Evolutionary conservation across 2,797 vertebrate genomes (phyloP), one percentile per base, ranked within the genome.

Genomic region (Alcedo atthis): DNA sequence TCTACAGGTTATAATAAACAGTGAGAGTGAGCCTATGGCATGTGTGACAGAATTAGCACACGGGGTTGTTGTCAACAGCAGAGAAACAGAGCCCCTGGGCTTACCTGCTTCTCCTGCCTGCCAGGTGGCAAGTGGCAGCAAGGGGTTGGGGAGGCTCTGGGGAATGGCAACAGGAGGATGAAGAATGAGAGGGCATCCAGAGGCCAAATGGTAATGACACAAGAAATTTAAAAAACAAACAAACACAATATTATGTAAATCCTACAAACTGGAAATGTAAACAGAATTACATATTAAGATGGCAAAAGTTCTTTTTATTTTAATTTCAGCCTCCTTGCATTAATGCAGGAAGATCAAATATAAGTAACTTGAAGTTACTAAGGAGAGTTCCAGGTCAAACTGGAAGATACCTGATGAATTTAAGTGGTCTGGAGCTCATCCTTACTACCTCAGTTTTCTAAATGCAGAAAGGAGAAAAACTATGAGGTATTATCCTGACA

Each of bases 1-100:
- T 53, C 51, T 73, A 22, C 45, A 64, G 37, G 74, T 86, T 95
- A 81, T 94, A 94, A 88, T 79, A 88, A 84, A 57, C 83, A 63
- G 35, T 70, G 78, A 82, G 19, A 70, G 57, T 0, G 8, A 88
- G 20, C n/a, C 67, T 64, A 17, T 82, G 92, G 75, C 32, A 92
- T 63, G 55, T 0, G 0, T 69, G 77, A 84, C 70, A 81, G 54
- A 93, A 71, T 92, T 92, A 67, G 85, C 55, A 84, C 46, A 53
- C 1, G 3, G 26, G 8, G 14, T 54, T 81, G 40, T 53, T 67
- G 69, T 81, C 66, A 75, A 24, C 43, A 81, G 46, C 43, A 76
- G 40, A 88, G 51, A 75, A 87, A 59, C 58, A 51, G 17, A 89
- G 55, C 19, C 17, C 43, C 2, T 1, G 55, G 43, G 12, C 49